Conservation (phyloP, 1,140 invertebrate genomes). For the Asbolus verrucosus region DNA sequence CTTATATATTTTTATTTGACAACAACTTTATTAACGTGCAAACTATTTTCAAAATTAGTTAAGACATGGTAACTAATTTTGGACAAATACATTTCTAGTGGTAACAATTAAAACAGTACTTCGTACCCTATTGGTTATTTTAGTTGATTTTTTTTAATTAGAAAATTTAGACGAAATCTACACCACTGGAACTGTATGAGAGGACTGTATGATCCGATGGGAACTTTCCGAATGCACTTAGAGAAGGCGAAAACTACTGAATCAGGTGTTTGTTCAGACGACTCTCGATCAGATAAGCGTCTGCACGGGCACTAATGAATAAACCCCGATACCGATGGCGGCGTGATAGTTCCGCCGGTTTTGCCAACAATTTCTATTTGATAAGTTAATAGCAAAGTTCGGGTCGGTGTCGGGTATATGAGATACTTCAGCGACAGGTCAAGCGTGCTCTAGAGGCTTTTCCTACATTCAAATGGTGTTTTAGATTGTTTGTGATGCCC, state of each 20-base stretch:
- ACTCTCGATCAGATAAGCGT: conserved; percentile 8
- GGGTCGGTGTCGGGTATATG: conserved; percentile 21
- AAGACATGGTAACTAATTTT: no score
- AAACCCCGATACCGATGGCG: conserved; percentile 6
- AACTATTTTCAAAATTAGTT: no score
- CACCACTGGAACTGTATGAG: no score
- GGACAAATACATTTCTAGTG: no score
- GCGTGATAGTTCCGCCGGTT: neutral
- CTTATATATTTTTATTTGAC: no score
- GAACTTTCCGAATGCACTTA: conserved; percentile 7
- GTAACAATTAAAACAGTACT: no score
- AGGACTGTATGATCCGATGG: neutral
- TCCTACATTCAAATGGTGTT: conserved; percentile 52
- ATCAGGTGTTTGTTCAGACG: conserved; percentile 33
- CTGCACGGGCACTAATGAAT: conserved; percentile 1
- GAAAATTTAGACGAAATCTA: no score
- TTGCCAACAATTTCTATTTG: neutral
- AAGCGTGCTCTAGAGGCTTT: conserved; percentile 51
- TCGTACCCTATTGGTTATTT: no score
- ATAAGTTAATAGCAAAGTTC: conserved; percentile 33
- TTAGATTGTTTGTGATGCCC: conserved; percentile 53
- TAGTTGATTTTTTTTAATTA: conserved; percentile 44
- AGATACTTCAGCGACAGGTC: conserved; percentile 40
- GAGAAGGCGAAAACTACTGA: neutral
- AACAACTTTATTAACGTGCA: no score